Base-by-base conservation (phyloP, 2,113 vertebrate genomes). In the Gobius niger region DNA sequence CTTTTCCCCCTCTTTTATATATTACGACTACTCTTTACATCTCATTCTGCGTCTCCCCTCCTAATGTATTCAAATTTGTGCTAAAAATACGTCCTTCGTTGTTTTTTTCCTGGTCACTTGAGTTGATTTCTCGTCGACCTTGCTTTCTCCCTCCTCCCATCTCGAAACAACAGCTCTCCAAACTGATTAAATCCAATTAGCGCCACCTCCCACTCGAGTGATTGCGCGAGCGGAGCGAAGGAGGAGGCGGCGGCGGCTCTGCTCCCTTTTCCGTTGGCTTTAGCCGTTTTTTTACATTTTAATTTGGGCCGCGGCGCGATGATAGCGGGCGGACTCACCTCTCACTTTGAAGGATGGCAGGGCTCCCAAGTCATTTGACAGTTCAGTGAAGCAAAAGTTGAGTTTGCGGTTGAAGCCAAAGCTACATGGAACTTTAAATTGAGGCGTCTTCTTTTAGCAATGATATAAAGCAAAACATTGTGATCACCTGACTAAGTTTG, bases 291-390 rank as follows among this genome's bases (percentile, higher is more conserved):
- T 67, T 82, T 76, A 46, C 74, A 78, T 81, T 88, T 84, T 77
- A 84, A 87, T 86, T 78, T 77, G 67, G 70, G 24, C 24, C 5
- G 5, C 3, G 24, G 24, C 57, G 9, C 67, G 46, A 72, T 63
- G 81, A 83, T 81, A 52, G 73, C 13, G 70, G 9, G 53, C 80
- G 5, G 49, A 15, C 61, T 70, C 68, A 65, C 80, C 75, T 75
- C 83, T 68, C 24, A 86, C 84, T 83, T 84, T 87, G 87, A 89
- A 73, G 60, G 81, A 88, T 89, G 87, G 89, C 83, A 13, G 75
- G 63, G 52, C 78, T 86, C 85, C 86, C 87, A 87, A 83, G 85
- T 80, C 78, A 89, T 90, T 89, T 90, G 82, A 88, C 86, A 86
- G 87, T 78, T 89, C 87, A 77, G 7, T 81, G 87, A 89, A 88